Base-by-base conservation (phyloP, 1,140 invertebrate genomes). In the Drosophila punjabiensis region DNA sequence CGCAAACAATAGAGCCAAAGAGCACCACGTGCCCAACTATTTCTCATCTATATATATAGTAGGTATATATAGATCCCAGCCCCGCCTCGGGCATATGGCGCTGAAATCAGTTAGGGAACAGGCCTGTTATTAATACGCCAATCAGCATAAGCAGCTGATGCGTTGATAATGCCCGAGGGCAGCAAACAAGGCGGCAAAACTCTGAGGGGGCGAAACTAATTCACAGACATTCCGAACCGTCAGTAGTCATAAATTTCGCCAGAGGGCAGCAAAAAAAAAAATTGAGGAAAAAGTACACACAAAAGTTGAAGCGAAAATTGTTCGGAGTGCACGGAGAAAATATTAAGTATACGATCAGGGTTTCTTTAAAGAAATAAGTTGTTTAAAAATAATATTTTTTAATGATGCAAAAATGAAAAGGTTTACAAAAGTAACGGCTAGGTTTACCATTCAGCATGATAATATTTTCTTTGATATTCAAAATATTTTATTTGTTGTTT, bases 61-160 rank as follows among this genome's bases (percentile, higher is more conserved):
- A 37, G 8, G 4, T n/a, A 13, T 39, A 47, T 24, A 33, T 47
- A 47, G 20, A 47, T 30, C n/a, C 18, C 18, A 32, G 33, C 63
- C 41, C 18, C 53, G 28, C 32, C 30, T 43, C 11, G 41, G 71
- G 43, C 79, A 81, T 71, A 76, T 81, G 64, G 71, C 71, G 52
- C 39, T 47, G 60, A 76, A 88, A 88, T 88, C 81, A 89, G 74
- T 79, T 79, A 60, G 69, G 41, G 4, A 52, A 37, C 52, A 74
- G 66, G 63, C 65, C 62, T 73, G 64, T 82, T 87, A 87, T 82
- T 86, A 82, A 87, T 77, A 77, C 61, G 47, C 82, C 85, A 89
- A 88, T 88, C 84, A 88, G 77, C 73, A 89, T 88, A 81, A 82
- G 81, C 79, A 86, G 79, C 76, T 86, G 82, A 86, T 90, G 79